phyloP scores from a whole-genome alignment of 2,113 vertebrate genomes.

The Neofelis nebulosa region DNA sequence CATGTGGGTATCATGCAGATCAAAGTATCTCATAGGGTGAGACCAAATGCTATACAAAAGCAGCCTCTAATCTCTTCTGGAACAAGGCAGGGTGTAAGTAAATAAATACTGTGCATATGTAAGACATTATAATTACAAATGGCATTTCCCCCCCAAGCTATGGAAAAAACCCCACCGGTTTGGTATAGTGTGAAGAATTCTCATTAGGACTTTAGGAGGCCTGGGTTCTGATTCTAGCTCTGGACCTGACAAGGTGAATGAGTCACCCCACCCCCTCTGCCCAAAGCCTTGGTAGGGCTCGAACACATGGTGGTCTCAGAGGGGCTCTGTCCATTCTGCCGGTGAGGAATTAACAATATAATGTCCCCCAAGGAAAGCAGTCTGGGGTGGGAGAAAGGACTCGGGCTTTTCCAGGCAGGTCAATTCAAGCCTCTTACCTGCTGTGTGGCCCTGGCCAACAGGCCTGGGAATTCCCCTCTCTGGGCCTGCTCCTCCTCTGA shows the following conservation, averaged over 20 bases:
- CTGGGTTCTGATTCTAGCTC: not conserved
- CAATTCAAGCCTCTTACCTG: not conserved
- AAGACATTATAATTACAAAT: conserved; percentile 72
- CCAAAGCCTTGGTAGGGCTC: not conserved
- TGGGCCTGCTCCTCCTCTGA: not conserved
- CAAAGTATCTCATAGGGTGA: conserved; percentile 54
- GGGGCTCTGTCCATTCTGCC: not conserved
- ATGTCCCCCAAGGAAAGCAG: not conserved
- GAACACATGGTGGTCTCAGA: not conserved
- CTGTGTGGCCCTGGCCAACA: not conserved
- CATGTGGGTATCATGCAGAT: conserved; percentile 46
- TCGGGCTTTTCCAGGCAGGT: not conserved
- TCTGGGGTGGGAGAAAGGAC: not conserved
- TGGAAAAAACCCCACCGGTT: not conserved
- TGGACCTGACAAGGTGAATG: not conserved
- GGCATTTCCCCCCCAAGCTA: conserved; percentile 33
- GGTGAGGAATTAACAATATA: not conserved
- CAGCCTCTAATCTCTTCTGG: conserved; percentile 55
- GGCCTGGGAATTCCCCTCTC: not conserved
- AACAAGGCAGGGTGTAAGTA: conserved; percentile 60
- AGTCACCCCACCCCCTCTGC: too few species aligned
- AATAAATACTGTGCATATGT: conserved; percentile 72
- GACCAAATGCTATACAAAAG: conserved; percentile 40
- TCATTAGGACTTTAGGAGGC: not conserved
- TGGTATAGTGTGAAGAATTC: not conserved